These are phyloP conservation scores for Diceros bicornis DNA, from an alignment of 2,797 vertebrate genomes.

Conservation along the genomic window DNA sequence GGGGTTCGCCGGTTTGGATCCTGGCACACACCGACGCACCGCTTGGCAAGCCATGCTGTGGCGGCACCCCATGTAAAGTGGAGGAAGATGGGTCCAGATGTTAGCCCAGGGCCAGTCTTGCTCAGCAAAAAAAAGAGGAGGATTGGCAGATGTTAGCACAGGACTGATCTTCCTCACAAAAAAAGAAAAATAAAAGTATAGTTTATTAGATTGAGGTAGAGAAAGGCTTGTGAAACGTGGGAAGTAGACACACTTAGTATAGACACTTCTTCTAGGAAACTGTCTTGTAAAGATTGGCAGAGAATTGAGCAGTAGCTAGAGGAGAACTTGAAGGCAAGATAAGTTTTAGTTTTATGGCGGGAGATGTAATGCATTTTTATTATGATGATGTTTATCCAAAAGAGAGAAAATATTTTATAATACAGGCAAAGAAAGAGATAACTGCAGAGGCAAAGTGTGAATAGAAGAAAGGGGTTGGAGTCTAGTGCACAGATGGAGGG, in stretches of 20 bases:
- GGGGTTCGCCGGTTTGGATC: no score
- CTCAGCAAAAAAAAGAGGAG: no score
- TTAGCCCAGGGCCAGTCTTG: no score
- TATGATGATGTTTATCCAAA: neutral
- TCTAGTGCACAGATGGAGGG: neutral
- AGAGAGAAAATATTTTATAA: conserved; percentile 5
- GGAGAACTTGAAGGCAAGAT: neutral
- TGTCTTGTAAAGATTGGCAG: neutral
- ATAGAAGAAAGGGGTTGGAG: neutral
- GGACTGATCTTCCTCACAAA: no score
- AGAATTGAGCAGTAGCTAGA: neutral
- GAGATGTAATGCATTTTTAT: neutral
- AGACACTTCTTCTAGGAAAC: neutral
- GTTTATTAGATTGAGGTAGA: neutral
- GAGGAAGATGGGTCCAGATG: no score
- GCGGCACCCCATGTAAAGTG: no score
- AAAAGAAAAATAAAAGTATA: neutral
- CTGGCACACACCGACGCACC: no score
- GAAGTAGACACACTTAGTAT: neutral
- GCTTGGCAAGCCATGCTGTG: no score
- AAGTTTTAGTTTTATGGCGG: neutral
- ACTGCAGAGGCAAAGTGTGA: neutral
- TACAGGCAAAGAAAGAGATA: neutral
- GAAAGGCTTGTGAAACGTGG: neutral
- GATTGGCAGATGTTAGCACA: no score